Conservation (phyloP, 64 coral and sea anemone species). For the Hydrozoanthus tunicans region DNA sequence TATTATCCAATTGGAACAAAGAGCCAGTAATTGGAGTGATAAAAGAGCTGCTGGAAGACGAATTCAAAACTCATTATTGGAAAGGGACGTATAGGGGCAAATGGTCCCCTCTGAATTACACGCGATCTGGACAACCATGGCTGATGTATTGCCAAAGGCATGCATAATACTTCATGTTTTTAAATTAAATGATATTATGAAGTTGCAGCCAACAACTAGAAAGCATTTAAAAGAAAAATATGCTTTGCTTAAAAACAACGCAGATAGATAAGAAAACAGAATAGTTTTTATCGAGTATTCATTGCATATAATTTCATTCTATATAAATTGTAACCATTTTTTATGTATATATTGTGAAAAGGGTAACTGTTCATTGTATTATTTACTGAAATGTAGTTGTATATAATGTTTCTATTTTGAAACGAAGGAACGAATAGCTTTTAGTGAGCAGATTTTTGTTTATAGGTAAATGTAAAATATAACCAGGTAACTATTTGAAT, state of each 20-base stretch:
- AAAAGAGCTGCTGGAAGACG: constrained; percentile 16
- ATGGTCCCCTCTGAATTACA: constrained; percentile 44
- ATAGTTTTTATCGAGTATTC: background rate
- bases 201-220: constrained; percentile 4
- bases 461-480: too few relatives aligned
- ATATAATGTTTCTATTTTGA: constrained; percentile 8
- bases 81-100: constrained; percentile 56
- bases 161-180: constrained; percentile 38
- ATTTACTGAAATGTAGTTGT: background rate
- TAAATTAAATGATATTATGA: background rate
- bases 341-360: background rate
- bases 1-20: constrained; percentile 13
- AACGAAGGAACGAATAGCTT: background rate
- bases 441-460: too few relatives aligned
- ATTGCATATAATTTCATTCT: too few relatives aligned
- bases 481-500: too few relatives aligned
- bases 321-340: too few relatives aligned
- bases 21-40: constrained; percentile 44
- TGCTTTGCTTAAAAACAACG: constrained; percentile 37
- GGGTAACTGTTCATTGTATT: constrained; percentile 2
- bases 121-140: background rate
- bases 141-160: constrained; percentile 37
- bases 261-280: constrained; percentile 39
- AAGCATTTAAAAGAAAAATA: constrained; percentile 36
- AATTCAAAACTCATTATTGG: constrained; percentile 60